Conservation (phyloP, 2,797 vertebrate genomes). For the Philypnodon macrostomus region DNA sequence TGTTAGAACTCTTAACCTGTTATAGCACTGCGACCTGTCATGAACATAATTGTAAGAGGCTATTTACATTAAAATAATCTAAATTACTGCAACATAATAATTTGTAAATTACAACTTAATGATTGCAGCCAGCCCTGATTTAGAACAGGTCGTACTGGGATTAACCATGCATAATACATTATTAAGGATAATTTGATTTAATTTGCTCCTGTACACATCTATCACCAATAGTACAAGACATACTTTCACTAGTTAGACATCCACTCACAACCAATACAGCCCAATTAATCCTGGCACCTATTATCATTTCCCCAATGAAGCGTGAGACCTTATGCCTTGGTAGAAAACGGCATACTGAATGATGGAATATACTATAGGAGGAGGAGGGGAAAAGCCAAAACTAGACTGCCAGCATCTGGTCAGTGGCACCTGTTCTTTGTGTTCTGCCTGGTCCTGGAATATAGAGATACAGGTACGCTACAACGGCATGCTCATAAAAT, state of each 20-base stretch:
- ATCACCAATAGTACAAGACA: constrained; percentile 1
- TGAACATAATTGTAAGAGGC: no score
- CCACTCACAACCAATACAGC: not conserved
- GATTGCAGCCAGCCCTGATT: not conserved
- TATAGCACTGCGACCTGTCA: no score
- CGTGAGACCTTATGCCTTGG: constrained; percentile 3
- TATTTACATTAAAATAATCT: no score
- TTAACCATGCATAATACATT: not conserved
- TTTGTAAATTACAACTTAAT: not conserved
- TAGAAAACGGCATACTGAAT: not conserved
- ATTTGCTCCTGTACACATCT: not conserved
- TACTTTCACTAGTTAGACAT: not conserved
- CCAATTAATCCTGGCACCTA: constrained; percentile 1
- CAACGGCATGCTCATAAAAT: constrained; percentile 2
- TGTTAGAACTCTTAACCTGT: no score
- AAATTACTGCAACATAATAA: not conserved
- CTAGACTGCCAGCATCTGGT: constrained; percentile 39
- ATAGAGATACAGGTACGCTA: constrained; percentile 30
- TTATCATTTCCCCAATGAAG: constrained; percentile 11
- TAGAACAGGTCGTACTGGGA: not conserved
- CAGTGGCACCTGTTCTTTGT: constrained; percentile 46
- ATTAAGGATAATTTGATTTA: constrained; percentile 2
- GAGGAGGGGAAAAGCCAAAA: constrained; percentile 2
- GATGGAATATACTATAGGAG: not conserved
- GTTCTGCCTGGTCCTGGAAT: constrained; percentile 42